Evolutionary conservation across 2,113 vertebrate genomes (phyloP), one percentile per base, ranked within the genome.

Genomic region (Dascyllus trimaculatus): DNA sequence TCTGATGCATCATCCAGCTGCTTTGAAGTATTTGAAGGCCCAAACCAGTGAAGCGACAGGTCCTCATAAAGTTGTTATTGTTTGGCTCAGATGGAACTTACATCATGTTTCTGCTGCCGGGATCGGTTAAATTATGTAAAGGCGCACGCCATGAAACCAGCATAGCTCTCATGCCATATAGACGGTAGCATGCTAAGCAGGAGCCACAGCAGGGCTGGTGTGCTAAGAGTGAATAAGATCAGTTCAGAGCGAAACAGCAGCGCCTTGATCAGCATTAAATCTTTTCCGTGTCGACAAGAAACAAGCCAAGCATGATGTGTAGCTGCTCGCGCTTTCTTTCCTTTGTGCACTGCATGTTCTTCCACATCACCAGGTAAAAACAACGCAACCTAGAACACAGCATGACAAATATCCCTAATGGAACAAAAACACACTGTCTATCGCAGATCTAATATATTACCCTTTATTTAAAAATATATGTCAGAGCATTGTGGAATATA

Each of bases 241-340:
- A 5, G 56, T 29, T n/a, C 2, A 38, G 18, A 25, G 56, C 56
- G 1, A 24, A 10, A 4, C 25, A 40, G 64, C 64, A 21, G 24
- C 53, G 40, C 32, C 61, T 54, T 7, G 11, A 73, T 52, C 56
- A 52, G 32, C 58, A 46, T 18, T 24, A 24, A 40, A 51, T 54
- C 18, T 48, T 48, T 48, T 38, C 19, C 24, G 49, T 26, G 40
- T 38, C 24, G 11, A 15, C 63, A 56, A 8, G 40, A 65, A 73
- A 74, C 64, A 61, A 32, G 9, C 25, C 49, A 15, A 38, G 32
- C 43, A 40, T 61, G 75, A 74, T 62, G 24, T 70, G 8, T 45
- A 66, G 60, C n/a, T 26, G 29, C 9, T 32, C 52, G 32, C 25
- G 19, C 26, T 18, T 14, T 29, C 29, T 49, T 21, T 29, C 22